These are phyloP conservation scores for Heliocidaris erythrogramma DNA, from an alignment of 35 echinoderm and acorn worm genomes.

Conservation along the genomic window DNA sequence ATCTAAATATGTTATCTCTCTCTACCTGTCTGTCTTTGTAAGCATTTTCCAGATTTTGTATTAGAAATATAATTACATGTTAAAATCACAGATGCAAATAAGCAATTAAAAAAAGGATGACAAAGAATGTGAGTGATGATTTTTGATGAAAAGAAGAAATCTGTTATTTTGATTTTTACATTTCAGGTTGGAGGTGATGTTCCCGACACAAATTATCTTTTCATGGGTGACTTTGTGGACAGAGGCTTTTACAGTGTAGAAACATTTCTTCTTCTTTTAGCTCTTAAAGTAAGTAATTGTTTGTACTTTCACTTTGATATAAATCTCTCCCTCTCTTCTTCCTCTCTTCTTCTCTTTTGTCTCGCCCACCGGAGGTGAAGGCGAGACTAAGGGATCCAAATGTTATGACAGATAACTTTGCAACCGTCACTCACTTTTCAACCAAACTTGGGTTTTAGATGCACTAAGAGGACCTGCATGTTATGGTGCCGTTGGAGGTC, in stretches of 20 bases:
- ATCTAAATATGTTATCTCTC: background rate
- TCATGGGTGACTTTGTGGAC: slow-evolving; percentile 98
- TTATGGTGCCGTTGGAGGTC: too few species aligned
- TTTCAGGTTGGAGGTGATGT: slow-evolving; percentile 98
- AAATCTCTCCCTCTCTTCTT: slow-evolving; percentile 1
- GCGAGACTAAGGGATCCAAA: too few species aligned
- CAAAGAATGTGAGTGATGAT: too few species aligned
- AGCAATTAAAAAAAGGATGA: too few species aligned
- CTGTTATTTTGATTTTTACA: background rate
- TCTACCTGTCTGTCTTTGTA: background rate
- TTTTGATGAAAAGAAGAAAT: too few species aligned
- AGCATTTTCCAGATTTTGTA: background rate
- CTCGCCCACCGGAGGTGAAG: too few species aligned
- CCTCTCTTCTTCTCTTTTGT: background rate
- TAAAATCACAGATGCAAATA: too few species aligned
- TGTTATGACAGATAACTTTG: too few species aligned
- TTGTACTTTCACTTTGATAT: background rate
- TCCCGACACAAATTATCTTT: slow-evolving; percentile 98
- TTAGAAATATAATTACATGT: background rate
- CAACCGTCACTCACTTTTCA: too few species aligned
- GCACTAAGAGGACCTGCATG: too few species aligned
- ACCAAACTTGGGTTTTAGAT: too few species aligned
- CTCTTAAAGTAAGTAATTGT: slow-evolving; percentile 83
- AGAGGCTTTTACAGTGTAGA: slow-evolving; percentile 99
- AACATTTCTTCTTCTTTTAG: slow-evolving; percentile 96